Base-by-base conservation (phyloP, 2,888 invertebrate genomes). In the Torymus auratus region DNA sequence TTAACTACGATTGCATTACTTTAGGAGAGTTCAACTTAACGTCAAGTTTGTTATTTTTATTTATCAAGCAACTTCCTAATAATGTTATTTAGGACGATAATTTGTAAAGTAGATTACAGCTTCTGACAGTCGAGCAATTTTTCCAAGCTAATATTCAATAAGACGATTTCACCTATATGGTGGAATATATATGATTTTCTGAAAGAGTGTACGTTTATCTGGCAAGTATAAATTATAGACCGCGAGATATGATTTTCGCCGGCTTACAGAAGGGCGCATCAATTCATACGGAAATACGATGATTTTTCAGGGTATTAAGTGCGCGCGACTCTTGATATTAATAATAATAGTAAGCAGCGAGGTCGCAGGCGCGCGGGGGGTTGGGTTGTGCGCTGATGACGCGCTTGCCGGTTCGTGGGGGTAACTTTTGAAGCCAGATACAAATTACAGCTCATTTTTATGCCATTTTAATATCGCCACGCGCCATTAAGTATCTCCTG, bases 391-490 rank as follows among this genome's bases (percentile, higher is more conserved):
- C 72, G 74, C 81, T 83, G 75, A 84, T 85, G 86, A 86, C 81
- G 81, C 41, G 41, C 41, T 41, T 41, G 5, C 41, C n/a, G n/a
- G 84, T 84, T 85, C 84, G 72, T 52, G 83, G 84, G 83, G 85
- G 85, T 83, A 85, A 86, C 87, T 88, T 89, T 89, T 88, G 87
- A 89, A 87, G 86, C 86, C 87, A 86, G 88, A 89, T 90, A 90
- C 90, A 90, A 91, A 90, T 91, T 91, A 88, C 90, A 87, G 87
- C 89, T 90, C 90, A 91, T 91, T 91, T 90, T 91, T 91, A 90
- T 89, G 88, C 90, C 89, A 89, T 90, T 91, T 90, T 90, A 91
- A 90, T 91, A 91, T 91, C 88, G 87, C 89, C 87, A 89, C 88
- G 89, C 89, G 87, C 89, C 90, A 91, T 91, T 90, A 90, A 90